Evolutionary conservation across 2,797 vertebrate genomes (phyloP), one percentile per base, ranked within the genome.

Genomic region (Myotis daubentonii): DNA sequence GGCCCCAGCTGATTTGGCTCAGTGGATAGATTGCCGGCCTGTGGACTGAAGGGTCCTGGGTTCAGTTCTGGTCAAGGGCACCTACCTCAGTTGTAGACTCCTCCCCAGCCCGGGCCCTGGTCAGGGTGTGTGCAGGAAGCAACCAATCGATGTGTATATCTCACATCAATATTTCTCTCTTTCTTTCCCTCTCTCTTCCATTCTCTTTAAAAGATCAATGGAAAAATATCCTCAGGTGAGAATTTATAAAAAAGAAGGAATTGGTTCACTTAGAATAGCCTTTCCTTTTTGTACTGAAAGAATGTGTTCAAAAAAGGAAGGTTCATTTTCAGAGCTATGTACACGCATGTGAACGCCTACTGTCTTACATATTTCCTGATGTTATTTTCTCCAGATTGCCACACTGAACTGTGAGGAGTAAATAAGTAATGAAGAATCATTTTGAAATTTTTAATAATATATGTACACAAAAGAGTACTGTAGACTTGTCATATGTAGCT

Each of bases 211-310:
- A 62, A 62, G 12, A 62, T 62, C 60, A 62, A 62, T 62, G 60
- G 60, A 30, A 62, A 62, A 30, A 62, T 28, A 62, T 62, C 60
- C 57, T 62, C 60, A 62, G 60, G 28, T 62, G 60, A 62, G 60
- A 62, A 62, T 62, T 62, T 30, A 15, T 28, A 62, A 62, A 28
- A 12, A 78, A n/a, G 57, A 55, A 94, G 71, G 36, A 87, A 91
- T 76, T 44, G 20, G 70, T 38, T 94, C 44, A 70, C n/a, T 91
- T 95, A 75, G 66, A 89, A 71, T 89, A 57, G 47, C 4, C 22
- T 88, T 93, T 87, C 62, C 30, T 78, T 81, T 20, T 55, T 23
- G 0, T 70, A 41, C 10, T 78, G 20, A 70, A 87, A 68, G 68
- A 91, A 47, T 25, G 8, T 71, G 30, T 70, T 93, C 75, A 76